Base-by-base conservation (phyloP, 2,113 vertebrate genomes). In the Hystrix cristata region DNA sequence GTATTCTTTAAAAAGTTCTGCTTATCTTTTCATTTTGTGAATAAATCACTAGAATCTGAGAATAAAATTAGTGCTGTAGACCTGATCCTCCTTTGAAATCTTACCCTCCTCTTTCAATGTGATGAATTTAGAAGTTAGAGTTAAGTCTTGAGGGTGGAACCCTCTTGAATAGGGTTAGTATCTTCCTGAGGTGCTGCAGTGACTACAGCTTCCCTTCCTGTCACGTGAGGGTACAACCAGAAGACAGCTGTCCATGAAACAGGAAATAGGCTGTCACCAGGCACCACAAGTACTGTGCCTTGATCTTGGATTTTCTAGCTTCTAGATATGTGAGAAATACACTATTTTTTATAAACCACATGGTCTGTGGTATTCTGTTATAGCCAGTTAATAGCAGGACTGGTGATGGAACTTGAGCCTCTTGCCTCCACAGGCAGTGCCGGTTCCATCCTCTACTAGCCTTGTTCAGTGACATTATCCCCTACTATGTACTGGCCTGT, bases 371-470 rank as follows among this genome's bases (percentile, higher is more conserved):
- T 43, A 25, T 27, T 83, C 38, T 71, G 29, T 57, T 7, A 1
- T 19, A 38, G 2, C 25, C 59, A 18, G 9, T 46, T 14, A 14
- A 25, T 7, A 72, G 29, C 29, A 80, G 60, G 18, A 7, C 23
- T 38, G 34, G 46, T 23, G 10, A 0, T 43, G 27, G 38, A 25
- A 2, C 23, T 51, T 0, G 5, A 51, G 16, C 7, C 16, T 46
- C 46, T n/a, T 18, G 12, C 14, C 15, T 57, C 48, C 74, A 7
- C 15, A 19, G 19, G 25, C 6, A 25, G 2, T 1, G 2, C 57
- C 2, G 0, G 13, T 23, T 18, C 29, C 7, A 1, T 0, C n/a
- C 19, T 25, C 23, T 1, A 15, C 16, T 0, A 8, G 5, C 5
- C 25, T 59, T 14, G 0, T 15, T 67, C 1, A 13, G 0, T 23